These are phyloP conservation scores for Hyphantria cunea DNA, from an alignment of 1,140 invertebrate species.

Conservation along the genomic window DNA sequence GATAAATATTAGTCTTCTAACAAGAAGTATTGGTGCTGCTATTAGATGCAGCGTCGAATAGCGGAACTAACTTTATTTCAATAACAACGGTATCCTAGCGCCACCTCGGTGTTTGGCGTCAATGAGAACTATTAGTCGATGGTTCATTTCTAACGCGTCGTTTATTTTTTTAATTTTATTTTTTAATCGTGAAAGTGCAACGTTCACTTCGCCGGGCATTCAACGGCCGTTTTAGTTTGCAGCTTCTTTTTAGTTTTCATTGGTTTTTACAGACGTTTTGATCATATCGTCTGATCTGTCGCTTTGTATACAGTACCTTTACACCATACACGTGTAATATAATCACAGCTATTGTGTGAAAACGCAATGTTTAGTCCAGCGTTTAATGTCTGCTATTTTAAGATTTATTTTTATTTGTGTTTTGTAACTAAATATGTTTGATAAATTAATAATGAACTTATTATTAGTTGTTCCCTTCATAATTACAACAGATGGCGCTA, in stretches of 20 bases:
- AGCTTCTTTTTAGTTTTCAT: constrained; percentile 77
- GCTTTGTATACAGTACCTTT: constrained; percentile 31
- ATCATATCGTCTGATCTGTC: constrained; percentile 55
- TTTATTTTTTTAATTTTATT: constrained; percentile 71
- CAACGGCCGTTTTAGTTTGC: constrained; percentile 75
- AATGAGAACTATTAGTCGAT: constrained; percentile 64
- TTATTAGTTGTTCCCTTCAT: constrained; percentile 34
- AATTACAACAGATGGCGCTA: constrained; percentile 72
- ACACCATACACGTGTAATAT: constrained; percentile 18
- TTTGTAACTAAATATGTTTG: neutral
- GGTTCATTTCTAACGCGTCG: constrained; percentile 72
- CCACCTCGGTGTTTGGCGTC: constrained; percentile 38
- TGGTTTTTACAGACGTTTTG: constrained; percentile 77
- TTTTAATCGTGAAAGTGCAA: constrained; percentile 80
- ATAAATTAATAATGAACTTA: constrained; percentile 20
- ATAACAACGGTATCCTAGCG: constrained; percentile 48
- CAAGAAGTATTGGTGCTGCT: constrained; percentile 48
- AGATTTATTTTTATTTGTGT: neutral
- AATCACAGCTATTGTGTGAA: constrained; percentile 10
- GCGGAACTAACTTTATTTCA: constrained; percentile 58
- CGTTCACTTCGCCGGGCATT: constrained; percentile 77
- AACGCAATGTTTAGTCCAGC: neutral
- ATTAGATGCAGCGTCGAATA: constrained; percentile 60
- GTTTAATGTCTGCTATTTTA: neutral
- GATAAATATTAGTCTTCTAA: too few relatives aligned